Conservation (phyloP, 2,888 invertebrate genomes). For the Plagodis pulveraria region DNA sequence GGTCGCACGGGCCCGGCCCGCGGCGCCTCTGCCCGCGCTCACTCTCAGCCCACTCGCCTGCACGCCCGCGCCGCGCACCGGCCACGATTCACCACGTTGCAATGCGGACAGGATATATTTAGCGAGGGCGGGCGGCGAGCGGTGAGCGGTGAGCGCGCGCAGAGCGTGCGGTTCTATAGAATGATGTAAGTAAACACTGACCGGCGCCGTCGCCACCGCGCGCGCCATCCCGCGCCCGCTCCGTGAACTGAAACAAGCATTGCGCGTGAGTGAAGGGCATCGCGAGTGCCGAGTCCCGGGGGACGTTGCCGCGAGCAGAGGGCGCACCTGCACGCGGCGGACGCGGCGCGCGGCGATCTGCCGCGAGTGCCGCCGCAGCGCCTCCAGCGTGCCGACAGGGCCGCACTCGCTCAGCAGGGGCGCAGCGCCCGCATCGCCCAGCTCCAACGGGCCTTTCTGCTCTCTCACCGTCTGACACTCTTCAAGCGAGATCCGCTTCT, state of each 20-base stretch:
- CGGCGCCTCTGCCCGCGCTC: constrained; percentile 50
- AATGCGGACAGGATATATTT: constrained; percentile 62
- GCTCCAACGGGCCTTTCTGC: constrained; percentile 44
- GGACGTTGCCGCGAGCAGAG: constrained; percentile 41
- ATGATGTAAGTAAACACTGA: constrained; percentile 54
- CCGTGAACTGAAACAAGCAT: constrained; percentile 74
- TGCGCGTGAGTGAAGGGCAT: constrained; percentile 33
- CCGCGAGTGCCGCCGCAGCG: constrained; percentile 93
- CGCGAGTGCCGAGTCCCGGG: constrained; percentile 19
- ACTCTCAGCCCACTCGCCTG: constrained; percentile 13
- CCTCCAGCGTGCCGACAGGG: constrained; percentile 85
- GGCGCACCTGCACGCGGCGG: constrained; percentile 92
- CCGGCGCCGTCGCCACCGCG: constrained; percentile 72
- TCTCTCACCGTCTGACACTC: constrained; percentile 14
- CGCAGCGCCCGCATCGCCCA: constrained; percentile 19
- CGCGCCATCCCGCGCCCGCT: constrained; percentile 75
- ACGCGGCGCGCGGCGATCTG: constrained; percentile 92
- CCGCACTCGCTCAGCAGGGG: constrained; percentile 25
- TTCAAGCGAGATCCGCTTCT: constrained; percentile 10
- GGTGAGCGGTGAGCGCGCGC: constrained; percentile 39
- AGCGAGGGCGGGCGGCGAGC: constrained; percentile 52
- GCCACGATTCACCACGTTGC: constrained; percentile 47
- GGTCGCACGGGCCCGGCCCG: constrained; percentile 48
- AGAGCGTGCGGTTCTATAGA: constrained; percentile 28
- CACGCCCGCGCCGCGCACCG: constrained; percentile 27